A percentile compares a stretch with the other conserved stretches of the same genome.
Conservation (phyloP, 2,113 vertebrate species). For the Hyaena hyaena region DNA sequence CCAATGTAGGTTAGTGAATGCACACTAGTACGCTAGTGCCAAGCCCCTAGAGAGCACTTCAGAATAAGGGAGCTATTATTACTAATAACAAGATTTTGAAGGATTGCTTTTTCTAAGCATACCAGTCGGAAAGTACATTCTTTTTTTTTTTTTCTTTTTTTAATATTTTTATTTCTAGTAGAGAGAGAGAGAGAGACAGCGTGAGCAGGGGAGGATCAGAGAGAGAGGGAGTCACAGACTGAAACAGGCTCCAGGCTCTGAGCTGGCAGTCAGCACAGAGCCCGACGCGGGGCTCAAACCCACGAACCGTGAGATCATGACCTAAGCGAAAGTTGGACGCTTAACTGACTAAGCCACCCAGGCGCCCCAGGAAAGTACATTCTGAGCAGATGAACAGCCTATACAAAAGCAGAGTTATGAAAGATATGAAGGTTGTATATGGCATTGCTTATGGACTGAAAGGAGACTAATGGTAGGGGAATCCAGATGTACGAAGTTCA, state of each 20-base stretch:
- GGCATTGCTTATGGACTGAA: neutral
- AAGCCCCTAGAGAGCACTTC: neutral
- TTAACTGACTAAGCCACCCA: too few relatives aligned
- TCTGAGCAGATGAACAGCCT: neutral
- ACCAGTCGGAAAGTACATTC: neutral
- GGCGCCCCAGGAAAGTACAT: neutral
- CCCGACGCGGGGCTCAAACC: too few relatives aligned
- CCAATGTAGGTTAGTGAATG: neutral
- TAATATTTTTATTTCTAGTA: too few relatives aligned
- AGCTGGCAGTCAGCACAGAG: too few relatives aligned
- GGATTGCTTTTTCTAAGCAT: neutral
- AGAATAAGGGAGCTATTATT: neutral
- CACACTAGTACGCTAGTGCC: neutral
- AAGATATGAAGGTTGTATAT: neutral
- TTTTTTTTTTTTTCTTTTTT: neutral
- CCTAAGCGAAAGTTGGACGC: too few relatives aligned
- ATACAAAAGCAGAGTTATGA: neutral
- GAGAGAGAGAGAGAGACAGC: too few relatives aligned
- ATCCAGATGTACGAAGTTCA: neutral
- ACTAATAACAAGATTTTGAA: neutral
- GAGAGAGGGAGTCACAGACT: too few relatives aligned
- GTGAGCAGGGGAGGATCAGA: too few relatives aligned
- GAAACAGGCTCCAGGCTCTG: too few relatives aligned
- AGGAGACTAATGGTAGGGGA: neutral
- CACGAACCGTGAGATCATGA: too few relatives aligned